Percentiles rank a stretch among this genome's conserved stretches.
Conservation (phyloP, 1,140 invertebrate species). For the Zeugodacus cucurbitae region DNA sequence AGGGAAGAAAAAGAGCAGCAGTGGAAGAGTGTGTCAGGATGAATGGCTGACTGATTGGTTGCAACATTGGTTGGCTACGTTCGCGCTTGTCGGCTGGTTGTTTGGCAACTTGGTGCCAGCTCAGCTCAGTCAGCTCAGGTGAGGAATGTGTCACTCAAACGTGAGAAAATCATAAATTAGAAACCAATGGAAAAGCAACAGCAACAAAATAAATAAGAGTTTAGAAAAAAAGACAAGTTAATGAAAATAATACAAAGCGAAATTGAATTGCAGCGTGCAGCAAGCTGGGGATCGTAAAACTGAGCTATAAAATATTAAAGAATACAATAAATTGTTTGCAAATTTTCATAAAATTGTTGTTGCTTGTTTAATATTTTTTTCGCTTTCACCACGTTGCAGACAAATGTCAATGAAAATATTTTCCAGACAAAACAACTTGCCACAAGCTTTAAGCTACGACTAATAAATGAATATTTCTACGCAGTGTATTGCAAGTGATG, state of each 20-base stretch:
- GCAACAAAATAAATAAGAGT: background rate
- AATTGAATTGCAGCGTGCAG: background rate
- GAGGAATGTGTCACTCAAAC: conserved; percentile 36
- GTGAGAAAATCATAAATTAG: conserved; percentile 37
- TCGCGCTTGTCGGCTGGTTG: background rate
- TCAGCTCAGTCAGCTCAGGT: conserved; percentile 2
- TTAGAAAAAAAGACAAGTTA: background rate
- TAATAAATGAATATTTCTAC: background rate
- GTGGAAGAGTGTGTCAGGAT: background rate
- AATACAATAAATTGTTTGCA: background rate
- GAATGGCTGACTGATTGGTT: background rate
- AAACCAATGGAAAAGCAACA: background rate
- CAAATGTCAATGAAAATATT: too few species aligned
- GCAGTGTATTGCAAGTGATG: background rate
- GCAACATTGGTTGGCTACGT: background rate
- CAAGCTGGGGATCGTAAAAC: background rate
- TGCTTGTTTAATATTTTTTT: background rate
- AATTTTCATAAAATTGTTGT: background rate
- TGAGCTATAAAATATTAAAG: background rate
- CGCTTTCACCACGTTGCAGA: background rate
- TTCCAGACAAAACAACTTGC: background rate
- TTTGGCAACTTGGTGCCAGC: conserved; percentile 11
- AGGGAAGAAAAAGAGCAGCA: background rate
- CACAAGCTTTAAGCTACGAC: background rate
- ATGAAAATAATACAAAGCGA: background rate